Conservation (phyloP, 2,888 invertebrate genomes). For the Strigamia maritima region DNA sequence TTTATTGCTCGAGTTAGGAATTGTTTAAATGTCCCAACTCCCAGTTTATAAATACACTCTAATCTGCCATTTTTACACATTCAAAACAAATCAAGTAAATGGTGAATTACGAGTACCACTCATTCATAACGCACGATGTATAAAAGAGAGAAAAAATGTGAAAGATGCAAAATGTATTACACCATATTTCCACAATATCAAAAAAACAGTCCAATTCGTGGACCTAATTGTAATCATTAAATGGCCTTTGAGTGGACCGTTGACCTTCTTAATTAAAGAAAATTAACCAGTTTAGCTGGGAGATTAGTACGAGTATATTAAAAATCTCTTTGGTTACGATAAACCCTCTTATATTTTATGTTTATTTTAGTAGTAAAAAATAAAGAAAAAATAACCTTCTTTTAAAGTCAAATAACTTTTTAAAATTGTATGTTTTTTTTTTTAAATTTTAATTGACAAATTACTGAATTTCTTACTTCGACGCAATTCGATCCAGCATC, state of each 20-base stretch:
- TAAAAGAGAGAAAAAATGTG: no score
- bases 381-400: neutral
- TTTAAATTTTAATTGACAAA: no score
- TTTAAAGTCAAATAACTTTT: no score
- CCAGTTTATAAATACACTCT: neutral
- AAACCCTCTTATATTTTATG: neutral
- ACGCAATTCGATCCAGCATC: conserved; percentile 29
- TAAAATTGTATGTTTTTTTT: no score
- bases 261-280: neutral
- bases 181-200: neutral
- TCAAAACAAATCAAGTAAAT: neutral
- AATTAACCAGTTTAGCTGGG: neutral
- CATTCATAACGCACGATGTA: no score
- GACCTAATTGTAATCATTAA: neutral
- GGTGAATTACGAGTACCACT: no score
- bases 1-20: neutral
- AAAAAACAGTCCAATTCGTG: neutral
- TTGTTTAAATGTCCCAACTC: neutral
- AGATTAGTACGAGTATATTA: neutral
- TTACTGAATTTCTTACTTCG: neutral
- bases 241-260: neutral
- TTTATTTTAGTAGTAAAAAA: neutral
- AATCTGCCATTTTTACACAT: neutral
- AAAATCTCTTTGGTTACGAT: neutral
- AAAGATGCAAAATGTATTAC: neutral